Evolutionary conservation across 2,113 vertebrate genomes (phyloP).

Genomic region (Bos indicus): DNA sequence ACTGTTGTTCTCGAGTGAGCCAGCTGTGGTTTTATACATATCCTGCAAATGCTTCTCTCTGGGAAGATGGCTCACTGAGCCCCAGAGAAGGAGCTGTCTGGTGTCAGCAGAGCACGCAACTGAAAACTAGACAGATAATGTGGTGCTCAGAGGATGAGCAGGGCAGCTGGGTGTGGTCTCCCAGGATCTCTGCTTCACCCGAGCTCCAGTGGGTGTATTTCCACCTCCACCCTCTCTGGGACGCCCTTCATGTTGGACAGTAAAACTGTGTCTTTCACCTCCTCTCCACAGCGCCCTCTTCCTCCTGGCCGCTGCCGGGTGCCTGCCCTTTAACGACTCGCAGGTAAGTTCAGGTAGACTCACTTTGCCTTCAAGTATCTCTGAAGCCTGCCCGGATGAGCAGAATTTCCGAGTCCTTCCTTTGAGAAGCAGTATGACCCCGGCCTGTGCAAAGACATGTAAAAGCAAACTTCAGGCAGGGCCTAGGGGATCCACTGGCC

Average conservation of each 20-base stretch:
- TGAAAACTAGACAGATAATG: background rate
- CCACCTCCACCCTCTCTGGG: background rate
- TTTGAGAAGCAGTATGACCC: background rate
- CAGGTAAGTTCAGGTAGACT: slow-evolving; percentile 81
- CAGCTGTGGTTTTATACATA: background rate
- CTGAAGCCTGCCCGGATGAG: background rate
- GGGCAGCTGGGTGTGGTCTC: background rate
- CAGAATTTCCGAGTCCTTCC: background rate
- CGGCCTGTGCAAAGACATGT: background rate
- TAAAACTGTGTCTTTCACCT: background rate
- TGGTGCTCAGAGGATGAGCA: background rate
- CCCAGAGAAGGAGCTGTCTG: background rate
- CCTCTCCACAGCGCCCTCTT: slow-evolving; percentile 80
- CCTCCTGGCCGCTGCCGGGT: slow-evolving; percentile 85
- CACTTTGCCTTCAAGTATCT: background rate
- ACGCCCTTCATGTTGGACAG: background rate
- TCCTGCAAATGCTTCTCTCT: background rate
- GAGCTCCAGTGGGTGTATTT: too few species aligned
- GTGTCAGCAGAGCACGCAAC: background rate
- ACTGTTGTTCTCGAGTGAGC: background rate
- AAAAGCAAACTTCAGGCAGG: background rate
- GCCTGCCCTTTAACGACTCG: slow-evolving; percentile 86
- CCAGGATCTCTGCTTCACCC: accelerated
- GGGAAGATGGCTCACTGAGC: background rate
- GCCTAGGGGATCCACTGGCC: background rate